Conservation (phyloP, 2,888 invertebrate genomes). For the Drosophila maculinotata region DNA sequence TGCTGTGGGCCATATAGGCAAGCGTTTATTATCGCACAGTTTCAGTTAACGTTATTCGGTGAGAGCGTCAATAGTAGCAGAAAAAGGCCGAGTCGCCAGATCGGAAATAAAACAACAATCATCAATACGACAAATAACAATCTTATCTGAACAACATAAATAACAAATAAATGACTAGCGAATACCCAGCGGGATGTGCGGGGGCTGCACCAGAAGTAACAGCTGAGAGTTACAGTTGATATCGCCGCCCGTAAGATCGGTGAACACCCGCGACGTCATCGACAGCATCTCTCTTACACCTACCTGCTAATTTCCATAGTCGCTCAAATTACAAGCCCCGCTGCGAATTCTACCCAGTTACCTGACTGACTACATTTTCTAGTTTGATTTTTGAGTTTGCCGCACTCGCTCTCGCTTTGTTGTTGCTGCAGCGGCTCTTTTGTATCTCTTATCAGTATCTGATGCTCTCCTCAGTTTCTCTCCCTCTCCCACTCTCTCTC, state of each 20-base stretch:
- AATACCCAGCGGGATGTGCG: constrained; percentile 7
- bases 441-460: constrained; percentile 53
- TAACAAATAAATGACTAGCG: constrained; percentile 57
- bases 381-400: constrained; percentile 18
- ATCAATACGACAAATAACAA: constrained; percentile 39
- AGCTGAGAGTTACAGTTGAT: constrained; percentile 36
- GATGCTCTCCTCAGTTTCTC: constrained; percentile 38
- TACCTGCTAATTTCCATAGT: constrained; percentile 68
- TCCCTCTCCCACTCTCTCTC: constrained; percentile 7
- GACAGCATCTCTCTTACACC: constrained; percentile 17
- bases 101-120: constrained; percentile 55
- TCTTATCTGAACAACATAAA: constrained; percentile 69
- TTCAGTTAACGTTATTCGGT: constrained; percentile 66
- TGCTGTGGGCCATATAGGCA: constrained; percentile 46
- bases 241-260: constrained; percentile 32
- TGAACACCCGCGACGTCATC: constrained; percentile 3
- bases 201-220: constrained; percentile 24
- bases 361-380: constrained; percentile 18
- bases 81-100: constrained; percentile 41
- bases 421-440: constrained; percentile 9
- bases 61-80: constrained; percentile 52
- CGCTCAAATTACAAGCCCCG: constrained; percentile 61
- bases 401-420: constrained; percentile 19
- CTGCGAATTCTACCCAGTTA: background rate
- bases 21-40: constrained; percentile 62